These are phyloP conservation scores for Acleris literana DNA, from an alignment of 2,888 invertebrate species.

Conservation along the genomic window DNA sequence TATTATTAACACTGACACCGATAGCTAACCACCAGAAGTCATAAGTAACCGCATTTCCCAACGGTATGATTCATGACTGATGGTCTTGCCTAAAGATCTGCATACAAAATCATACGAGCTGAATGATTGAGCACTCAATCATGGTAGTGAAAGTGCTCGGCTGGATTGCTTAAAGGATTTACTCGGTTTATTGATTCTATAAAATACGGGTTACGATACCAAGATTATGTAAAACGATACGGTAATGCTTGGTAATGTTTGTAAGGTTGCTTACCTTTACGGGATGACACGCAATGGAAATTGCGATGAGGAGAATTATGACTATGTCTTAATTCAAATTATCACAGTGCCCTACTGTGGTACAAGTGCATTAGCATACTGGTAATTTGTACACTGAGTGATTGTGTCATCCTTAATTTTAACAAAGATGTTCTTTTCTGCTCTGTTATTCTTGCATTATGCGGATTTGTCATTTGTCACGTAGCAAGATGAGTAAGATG, in stretches of 20 bases:
- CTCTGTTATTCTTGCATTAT: background rate
- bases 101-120: constrained; percentile 43
- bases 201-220: constrained; percentile 37
- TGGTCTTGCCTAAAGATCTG: constrained; percentile 33
- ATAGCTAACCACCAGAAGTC: constrained; percentile 17
- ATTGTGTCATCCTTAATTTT: too few species aligned
- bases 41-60: constrained; percentile 31
- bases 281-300: background rate
- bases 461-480: constrained; percentile 5
- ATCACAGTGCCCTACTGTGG: too few species aligned
- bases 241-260: constrained; percentile 15
- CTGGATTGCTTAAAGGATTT: constrained; percentile 36
- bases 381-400: too few species aligned
- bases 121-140: constrained; percentile 44
- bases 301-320: background rate
- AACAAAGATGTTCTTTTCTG: too few species aligned
- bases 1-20: constrained; percentile 28
- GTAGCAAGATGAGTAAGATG: background rate
- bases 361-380: too few species aligned
- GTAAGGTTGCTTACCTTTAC: constrained; percentile 6
- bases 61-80: constrained; percentile 33
- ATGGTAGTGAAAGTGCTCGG: constrained; percentile 43
- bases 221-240: constrained; percentile 30
- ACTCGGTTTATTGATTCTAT: constrained; percentile 47
- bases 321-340: too few species aligned